Conservation (phyloP, 1,140 invertebrate genomes). For the Fopius arisanus region DNA sequence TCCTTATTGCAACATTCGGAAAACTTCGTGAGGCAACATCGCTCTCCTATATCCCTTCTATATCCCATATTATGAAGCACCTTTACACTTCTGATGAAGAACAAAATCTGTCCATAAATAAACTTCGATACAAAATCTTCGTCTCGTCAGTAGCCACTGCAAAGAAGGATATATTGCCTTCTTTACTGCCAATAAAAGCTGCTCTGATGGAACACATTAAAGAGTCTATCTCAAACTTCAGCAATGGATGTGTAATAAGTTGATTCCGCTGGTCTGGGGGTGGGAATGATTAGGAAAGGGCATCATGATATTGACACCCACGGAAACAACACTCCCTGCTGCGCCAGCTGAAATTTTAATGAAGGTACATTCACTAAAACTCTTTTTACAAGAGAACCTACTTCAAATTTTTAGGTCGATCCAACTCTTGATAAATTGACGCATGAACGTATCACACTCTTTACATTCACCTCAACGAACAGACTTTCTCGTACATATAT, state of each 20-base stretch:
- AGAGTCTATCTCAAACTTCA: slow-evolving; percentile 45
- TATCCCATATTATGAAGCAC: not conserved
- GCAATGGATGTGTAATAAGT: slow-evolving; percentile 35
- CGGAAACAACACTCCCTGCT: too few species aligned
- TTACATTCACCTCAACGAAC: too few species aligned
- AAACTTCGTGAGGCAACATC: not conserved
- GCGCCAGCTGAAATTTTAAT: too few species aligned
- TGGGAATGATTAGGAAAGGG: slow-evolving; percentile 29
- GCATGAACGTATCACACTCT: too few species aligned
- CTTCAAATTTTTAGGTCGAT: too few species aligned
- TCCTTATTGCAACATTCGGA: not conserved
- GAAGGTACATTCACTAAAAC: too few species aligned
- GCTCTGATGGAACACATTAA: slow-evolving; percentile 40
- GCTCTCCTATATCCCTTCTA: too few species aligned
- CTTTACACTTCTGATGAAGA: not conserved
- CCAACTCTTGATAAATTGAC: too few species aligned
- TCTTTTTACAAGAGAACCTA: too few species aligned
- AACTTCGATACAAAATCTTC: not conserved
- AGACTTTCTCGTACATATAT: too few species aligned
- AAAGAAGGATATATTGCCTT: slow-evolving; percentile 14
- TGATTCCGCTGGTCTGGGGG: slow-evolving; percentile 39
- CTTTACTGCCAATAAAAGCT: slow-evolving; percentile 39
- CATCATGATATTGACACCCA: too few species aligned
- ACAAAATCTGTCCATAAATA: not conserved
- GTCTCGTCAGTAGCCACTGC: not conserved